These are phyloP conservation scores for Leptatherina wallacei DNA, from an alignment of 2,797 vertebrate species.

Conservation along the genomic window DNA sequence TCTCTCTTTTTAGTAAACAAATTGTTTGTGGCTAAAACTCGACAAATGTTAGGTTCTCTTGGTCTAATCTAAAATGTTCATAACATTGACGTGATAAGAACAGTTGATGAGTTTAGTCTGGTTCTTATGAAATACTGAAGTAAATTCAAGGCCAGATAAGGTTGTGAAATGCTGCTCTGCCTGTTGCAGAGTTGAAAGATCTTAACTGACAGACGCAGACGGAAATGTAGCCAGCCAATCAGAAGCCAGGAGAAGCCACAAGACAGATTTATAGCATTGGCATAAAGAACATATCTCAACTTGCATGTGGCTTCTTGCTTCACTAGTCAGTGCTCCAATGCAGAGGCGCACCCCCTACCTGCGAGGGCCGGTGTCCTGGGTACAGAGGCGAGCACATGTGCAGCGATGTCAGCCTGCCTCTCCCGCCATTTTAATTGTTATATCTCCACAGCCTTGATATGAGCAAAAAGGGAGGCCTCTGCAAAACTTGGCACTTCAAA, in stretches of 20 bases:
- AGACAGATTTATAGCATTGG: slow-evolving; percentile 52
- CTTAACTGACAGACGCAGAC: slow-evolving; percentile 48
- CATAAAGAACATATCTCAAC: slow-evolving; percentile 41
- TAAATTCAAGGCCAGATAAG: slow-evolving; percentile 26
- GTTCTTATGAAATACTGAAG: slow-evolving; percentile 3
- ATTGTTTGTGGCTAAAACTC: neutral
- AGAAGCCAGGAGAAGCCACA: slow-evolving; percentile 32
- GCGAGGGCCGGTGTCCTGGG: slow-evolving; percentile 25
- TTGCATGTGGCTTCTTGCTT: slow-evolving; percentile 32
- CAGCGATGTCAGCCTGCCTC: slow-evolving; percentile 49
- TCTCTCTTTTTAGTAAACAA: neutral
- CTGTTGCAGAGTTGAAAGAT: slow-evolving; percentile 13
- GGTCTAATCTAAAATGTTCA: no score
- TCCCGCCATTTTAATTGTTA: slow-evolving; percentile 82
- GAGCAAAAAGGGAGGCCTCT: slow-evolving; percentile 79
- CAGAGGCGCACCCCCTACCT: slow-evolving; percentile 22
- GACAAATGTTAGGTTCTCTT: neutral
- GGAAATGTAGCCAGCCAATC: slow-evolving; percentile 47
- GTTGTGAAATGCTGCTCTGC: slow-evolving; percentile 46
- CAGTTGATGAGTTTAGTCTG: slow-evolving; percentile 2
- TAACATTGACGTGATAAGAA: slow-evolving; percentile 12
- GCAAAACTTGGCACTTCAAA: slow-evolving; percentile 83
- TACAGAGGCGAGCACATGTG: neutral
- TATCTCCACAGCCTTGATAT: slow-evolving; percentile 79
- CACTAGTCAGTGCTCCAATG: slow-evolving; percentile 13